Conservation (phyloP, 2,797 vertebrate species). For the Jordanella pulchra region DNA sequence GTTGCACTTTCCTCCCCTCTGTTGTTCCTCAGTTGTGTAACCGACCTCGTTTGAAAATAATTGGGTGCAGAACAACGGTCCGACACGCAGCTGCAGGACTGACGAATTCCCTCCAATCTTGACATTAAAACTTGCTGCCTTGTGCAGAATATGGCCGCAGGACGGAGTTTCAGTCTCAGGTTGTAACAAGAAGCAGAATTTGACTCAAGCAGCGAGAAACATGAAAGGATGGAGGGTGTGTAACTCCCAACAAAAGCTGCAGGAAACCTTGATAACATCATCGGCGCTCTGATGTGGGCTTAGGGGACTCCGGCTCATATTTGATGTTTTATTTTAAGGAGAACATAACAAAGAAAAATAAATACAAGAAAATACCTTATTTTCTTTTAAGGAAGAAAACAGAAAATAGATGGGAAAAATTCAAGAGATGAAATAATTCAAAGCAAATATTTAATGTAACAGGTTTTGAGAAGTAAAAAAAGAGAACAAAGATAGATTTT, state of each 20-base stretch:
- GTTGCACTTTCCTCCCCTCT: conserved; percentile 38
- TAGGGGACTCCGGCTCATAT: not conserved
- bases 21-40: conserved; percentile 62
- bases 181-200: not conserved
- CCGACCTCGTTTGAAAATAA: conserved; percentile 44
- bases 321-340: not conserved
- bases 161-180: not conserved
- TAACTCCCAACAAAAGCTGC: not conserved
- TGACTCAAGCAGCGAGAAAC: conserved; percentile 2
- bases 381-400: not conserved
- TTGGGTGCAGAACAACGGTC: conserved; percentile 11
- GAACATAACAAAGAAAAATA: not conserved
- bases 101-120: conserved; percentile 15
- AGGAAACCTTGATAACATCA: conserved; percentile 31
- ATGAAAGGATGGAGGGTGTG: conserved; percentile 15
- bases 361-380: not conserved
- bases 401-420: not conserved
- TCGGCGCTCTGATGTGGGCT: conserved; percentile 11
- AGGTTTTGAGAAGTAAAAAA: not conserved
- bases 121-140: conserved; percentile 9
- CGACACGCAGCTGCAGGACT: conserved; percentile 26
- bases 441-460: not conserved
- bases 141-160: not conserved
- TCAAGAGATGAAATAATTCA: not conserved
- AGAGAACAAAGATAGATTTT: not conserved